These are phyloP conservation scores for Mya arenaria DNA, from an alignment of 1,140 invertebrate species.

Conservation along the genomic window DNA sequence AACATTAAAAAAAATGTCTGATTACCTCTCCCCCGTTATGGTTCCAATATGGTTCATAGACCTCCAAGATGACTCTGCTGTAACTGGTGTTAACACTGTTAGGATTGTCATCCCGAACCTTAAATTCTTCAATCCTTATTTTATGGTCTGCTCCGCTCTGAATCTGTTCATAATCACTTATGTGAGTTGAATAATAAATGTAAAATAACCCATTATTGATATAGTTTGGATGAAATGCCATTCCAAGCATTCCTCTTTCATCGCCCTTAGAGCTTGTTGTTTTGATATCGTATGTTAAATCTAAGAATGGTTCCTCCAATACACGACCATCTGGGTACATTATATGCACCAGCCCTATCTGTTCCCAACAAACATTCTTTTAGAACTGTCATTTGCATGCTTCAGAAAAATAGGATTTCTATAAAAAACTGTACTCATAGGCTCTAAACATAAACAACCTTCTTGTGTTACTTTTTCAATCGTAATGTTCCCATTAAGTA, in stretches of 20 bases:
- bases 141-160: conserved; percentile 49
- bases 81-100: conserved; percentile 63
- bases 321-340: conserved; percentile 66
- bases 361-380: conserved; percentile 76
- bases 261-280: conserved; percentile 62
- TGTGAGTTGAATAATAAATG: conserved; percentile 72
- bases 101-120: conserved; percentile 53
- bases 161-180: not conserved
- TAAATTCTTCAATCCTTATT: conserved; percentile 75
- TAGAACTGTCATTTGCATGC: conserved; percentile 69
- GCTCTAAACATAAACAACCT: conserved; percentile 77
- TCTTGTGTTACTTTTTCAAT: conserved; percentile 59
- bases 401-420: conserved; percentile 72
- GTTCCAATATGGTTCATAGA: conserved; percentile 76
- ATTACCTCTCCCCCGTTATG: conserved; percentile 80
- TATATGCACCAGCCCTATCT: conserved; percentile 70
- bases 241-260: conserved; percentile 76
- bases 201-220: conserved; percentile 72
- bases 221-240: conserved; percentile 78
- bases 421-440: conserved; percentile 56
- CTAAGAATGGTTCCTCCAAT: conserved; percentile 64
- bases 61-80: conserved; percentile 73
- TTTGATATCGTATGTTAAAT: conserved; percentile 56
- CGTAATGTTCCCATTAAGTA: conserved; percentile 63
- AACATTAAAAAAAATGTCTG: too few species aligned